phyloP scores from a whole-genome alignment of 1,140 invertebrate genomes.

The Asobara japonica region DNA sequence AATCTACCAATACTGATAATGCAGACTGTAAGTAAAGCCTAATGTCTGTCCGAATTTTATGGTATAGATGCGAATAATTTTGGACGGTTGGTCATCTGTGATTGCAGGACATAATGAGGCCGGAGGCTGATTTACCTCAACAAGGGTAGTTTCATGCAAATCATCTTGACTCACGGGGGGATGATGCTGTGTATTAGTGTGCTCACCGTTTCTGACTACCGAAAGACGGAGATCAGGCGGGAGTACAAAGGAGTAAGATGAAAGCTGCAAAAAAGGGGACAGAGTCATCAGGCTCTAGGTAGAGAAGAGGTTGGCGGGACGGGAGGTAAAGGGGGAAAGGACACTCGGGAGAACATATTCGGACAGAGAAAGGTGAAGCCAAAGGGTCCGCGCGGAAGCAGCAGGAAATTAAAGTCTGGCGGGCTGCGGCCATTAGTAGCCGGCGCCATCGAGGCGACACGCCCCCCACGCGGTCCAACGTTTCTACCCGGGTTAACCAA shows the following conservation, averaged over 20 bases:
- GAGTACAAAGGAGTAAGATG: slow-evolving; percentile 20
- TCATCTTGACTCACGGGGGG: slow-evolving; percentile 28
- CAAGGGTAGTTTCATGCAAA: slow-evolving; percentile 59
- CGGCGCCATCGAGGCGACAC: slow-evolving; percentile 68
- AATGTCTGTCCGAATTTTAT: background rate
- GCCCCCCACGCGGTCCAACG: slow-evolving; percentile 60
- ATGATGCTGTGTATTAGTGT: background rate
- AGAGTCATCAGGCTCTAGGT: slow-evolving; percentile 32
- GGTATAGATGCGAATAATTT: slow-evolving; percentile 5
- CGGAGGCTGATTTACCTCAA: slow-evolving; percentile 46
- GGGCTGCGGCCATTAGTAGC: slow-evolving; percentile 66
- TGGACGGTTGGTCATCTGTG: background rate
- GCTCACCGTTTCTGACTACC: background rate
- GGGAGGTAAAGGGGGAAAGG: slow-evolving; percentile 20
- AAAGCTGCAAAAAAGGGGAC: slow-evolving; percentile 19
- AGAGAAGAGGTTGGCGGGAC: background rate
- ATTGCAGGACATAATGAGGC: slow-evolving; percentile 46
- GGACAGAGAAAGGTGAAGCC: slow-evolving; percentile 61
- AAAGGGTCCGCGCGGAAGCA: slow-evolving; percentile 66
- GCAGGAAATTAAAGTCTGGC: slow-evolving; percentile 69
- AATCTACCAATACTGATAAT: background rate
- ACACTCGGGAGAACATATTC: slow-evolving; percentile 50
- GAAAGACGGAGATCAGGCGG: slow-evolving; percentile 21
- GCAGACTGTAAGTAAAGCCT: background rate
- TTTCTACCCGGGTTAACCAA: slow-evolving; percentile 50